A percentile compares a stretch with the other conserved stretches of the same genome.
Conservation (phyloP, 2,888 invertebrate species). For the Stratiomys singularior region DNA sequence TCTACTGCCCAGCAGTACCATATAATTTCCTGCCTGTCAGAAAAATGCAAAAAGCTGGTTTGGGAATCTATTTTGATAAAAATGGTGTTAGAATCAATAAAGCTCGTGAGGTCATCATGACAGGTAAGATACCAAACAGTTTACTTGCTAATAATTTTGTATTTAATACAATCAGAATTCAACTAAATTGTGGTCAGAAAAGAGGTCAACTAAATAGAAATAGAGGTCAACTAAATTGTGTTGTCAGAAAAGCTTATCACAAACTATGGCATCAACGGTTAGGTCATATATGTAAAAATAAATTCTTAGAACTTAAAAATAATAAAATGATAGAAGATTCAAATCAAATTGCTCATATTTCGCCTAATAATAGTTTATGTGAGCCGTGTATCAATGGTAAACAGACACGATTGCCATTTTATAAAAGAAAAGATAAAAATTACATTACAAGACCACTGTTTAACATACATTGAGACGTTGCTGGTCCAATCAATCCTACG, state of each 20-base stretch:
- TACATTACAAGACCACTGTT: slow-evolving; percentile 57
- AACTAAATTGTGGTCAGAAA: too few relatives aligned
- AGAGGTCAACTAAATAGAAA: neutral
- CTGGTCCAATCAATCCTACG: slow-evolving; percentile 58
- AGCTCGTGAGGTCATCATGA: neutral
- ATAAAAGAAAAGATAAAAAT: slow-evolving; percentile 55
- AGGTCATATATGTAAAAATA: slow-evolving; percentile 29
- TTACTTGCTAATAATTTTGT: neutral
- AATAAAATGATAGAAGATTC: neutral
- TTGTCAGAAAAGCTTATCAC: slow-evolving; percentile 55
- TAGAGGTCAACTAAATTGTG: neutral
- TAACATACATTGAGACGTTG: slow-evolving; percentile 59
- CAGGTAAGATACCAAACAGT: neutral
- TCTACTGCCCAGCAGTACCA: slow-evolving; percentile 4
- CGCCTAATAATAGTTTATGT: slow-evolving; percentile 53
- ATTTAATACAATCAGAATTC: neutral
- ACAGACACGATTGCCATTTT: slow-evolving; percentile 59
- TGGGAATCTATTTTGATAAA: neutral
- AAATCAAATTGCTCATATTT: neutral
- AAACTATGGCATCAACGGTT: slow-evolving; percentile 48
- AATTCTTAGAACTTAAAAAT: neutral
- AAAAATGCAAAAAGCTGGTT: neutral
- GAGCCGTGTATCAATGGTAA: slow-evolving; percentile 60
- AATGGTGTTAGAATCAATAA: neutral
- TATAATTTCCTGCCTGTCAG: neutral